Evolutionary conservation across 2,888 invertebrate genomes (phyloP).

Genomic region (Maniola hyperantus): DNA sequence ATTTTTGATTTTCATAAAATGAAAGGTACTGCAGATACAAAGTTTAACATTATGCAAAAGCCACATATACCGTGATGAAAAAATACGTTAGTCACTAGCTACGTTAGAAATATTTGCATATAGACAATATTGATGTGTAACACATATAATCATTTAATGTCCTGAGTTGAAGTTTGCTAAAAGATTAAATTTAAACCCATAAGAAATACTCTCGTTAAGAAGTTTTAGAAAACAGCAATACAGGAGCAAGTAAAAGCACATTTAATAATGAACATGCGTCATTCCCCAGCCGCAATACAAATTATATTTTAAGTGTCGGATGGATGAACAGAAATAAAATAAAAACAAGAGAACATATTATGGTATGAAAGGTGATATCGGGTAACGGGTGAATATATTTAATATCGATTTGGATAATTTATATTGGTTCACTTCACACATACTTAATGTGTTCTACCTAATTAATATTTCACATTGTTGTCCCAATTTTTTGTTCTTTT

Average conservation of each 20-base stretch:
- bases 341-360: conserved; percentile 53
- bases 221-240: conserved; percentile 25
- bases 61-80: conserved; percentile 21
- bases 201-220: neutral
- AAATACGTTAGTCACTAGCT: conserved; percentile 18
- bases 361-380: conserved; percentile 69
- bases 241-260: conserved; percentile 32
- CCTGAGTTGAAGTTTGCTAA: conserved; percentile 12
- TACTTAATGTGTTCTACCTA: conserved; percentile 44
- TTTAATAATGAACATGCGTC: conserved; percentile 62
- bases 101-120: conserved; percentile 16
- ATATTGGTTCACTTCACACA: conserved; percentile 37
- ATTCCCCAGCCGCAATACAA: conserved; percentile 81
- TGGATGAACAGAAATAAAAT: conserved; percentile 67
- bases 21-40: conserved; percentile 5
- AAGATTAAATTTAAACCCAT: neutral
- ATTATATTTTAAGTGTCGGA: conserved; percentile 72
- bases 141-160: conserved; percentile 2
- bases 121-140: conserved; percentile 9
- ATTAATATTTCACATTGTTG: conserved; percentile 41
- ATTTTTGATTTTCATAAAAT: conserved; percentile 7
- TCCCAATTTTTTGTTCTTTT: conserved; percentile 39
- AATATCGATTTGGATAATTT: conserved; percentile 40
- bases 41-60: conserved; percentile 20
- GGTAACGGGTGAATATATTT: conserved; percentile 62